Base-by-base conservation (phyloP, 2,113 vertebrate genomes). In the Chroicocephalus ridibundus region DNA sequence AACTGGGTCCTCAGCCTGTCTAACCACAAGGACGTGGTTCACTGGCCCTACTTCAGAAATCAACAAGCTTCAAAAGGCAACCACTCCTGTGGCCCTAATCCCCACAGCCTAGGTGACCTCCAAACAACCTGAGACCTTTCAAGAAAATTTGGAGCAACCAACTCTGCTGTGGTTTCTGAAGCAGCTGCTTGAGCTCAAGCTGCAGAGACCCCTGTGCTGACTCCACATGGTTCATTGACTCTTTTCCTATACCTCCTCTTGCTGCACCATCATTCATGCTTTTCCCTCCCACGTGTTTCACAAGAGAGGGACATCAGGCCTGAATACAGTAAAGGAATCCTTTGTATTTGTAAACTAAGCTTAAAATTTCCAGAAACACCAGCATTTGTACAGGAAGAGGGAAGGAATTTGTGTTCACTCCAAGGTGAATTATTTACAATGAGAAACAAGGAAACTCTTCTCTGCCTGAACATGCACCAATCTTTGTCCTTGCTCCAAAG, bases 371-470 rank as follows among this genome's bases (percentile, higher is more conserved):
- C 18, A 65, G 14, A 25, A 14, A 29, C 22, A 62, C 4, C 42
- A 68, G 20, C 31, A 36, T 32, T 38, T 0, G 0, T 0, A 51
- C 3, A 68, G 5, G 2, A 86, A 64, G 7, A 32, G 10, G 1
- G 15, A 54, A 78, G 19, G 15, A 88, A n/a, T 3, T 2, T 4
- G 19, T 2, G 1, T 16, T 3, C 25, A 18, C 17, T 86, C 12
- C 20, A 15, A 40, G 9, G 13, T 29, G 24, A 83, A 24, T 47
- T 14, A 55, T 11, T 13, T 55, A 46, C 32, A 29, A 51, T 6
- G 4, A 34, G 8, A 88, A 65, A 55, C 19, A 55, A 40, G 6
- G 13, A 51, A 65, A 38, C 15, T 3, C 40, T 32, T 46, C 29
- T 34, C 29, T 21, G 19, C 51, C 57, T 62, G 21, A 76, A 36